Evolutionary conservation across 2,797 vertebrate species (phyloP).

Genomic region (Gorsachius magnificus): DNA sequence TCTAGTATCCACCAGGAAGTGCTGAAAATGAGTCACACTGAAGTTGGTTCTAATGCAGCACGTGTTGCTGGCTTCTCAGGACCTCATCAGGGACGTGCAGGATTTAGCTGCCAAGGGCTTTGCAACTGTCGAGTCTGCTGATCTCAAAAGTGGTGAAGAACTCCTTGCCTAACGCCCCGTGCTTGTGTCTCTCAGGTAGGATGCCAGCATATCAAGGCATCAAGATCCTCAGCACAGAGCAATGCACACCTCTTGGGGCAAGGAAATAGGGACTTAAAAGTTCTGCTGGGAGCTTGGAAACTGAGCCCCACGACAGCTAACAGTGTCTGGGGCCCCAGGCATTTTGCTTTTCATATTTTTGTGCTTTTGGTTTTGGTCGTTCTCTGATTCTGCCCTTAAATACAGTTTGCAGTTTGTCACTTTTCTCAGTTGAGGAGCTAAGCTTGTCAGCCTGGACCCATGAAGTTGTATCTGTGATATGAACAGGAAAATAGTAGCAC

Average conservation of each 20-base stretch:
- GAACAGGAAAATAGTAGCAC: not conserved
- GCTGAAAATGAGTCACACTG: not conserved
- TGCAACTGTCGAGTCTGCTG: not conserved
- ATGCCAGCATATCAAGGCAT: not conserved
- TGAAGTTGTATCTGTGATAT: not conserved
- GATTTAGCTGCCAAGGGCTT: not conserved
- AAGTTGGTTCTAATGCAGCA: not conserved
- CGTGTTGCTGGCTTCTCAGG: not conserved
- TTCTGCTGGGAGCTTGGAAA: not conserved
- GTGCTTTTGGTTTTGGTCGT: not conserved
- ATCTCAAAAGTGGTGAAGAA: not conserved
- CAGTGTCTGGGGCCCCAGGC: not conserved
- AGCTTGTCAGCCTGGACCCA: not conserved
- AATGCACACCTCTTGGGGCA: not conserved
- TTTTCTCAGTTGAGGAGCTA: not conserved
- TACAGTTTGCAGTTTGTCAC: not conserved
- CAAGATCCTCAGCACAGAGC: not conserved
- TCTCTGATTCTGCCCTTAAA: not conserved
- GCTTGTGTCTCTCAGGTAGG: not conserved
- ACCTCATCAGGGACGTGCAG: not conserved
- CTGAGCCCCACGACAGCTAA: not conserved
- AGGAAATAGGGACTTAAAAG: not conserved
- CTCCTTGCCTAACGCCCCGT: accelerated
- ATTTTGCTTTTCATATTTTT: not conserved
- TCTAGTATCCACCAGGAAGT: not conserved